Evolutionary conservation across 1,140 invertebrate species (phyloP), one percentile per base, ranked within the genome.

Genomic region (Lepidurus couesii): DNA sequence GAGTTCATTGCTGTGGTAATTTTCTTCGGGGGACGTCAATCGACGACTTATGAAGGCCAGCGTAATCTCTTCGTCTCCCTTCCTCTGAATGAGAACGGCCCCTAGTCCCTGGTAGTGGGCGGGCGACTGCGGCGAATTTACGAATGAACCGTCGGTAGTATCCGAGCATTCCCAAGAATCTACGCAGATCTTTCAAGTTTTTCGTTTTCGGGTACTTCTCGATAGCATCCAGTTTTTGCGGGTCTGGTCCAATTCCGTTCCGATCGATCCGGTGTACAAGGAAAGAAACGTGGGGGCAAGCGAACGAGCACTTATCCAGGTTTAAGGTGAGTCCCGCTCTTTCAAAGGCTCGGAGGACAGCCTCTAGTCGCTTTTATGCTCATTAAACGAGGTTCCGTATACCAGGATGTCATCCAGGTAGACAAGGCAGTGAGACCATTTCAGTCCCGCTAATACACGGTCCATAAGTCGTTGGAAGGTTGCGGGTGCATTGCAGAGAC

Each of bases 401-500:
- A 65, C 11, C 7, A 73, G 26, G 4, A 80, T 4, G n/a, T 77
- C 76, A 79, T 87, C 86, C 75, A 83, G 75, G 80, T 80, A 83
- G n/a, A 45, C 81, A 10, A 82, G 75, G 26, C 77, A 83, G 75
- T 47, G 77, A 26, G 79, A 80, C 79, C 81, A 79, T 53, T 81
- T 79, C 5, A 83, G 44, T 34, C 78, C 78, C 7, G 80, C 53
- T 8, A 85, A 81, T 7, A 86, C 80, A 8, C 79, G 80, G 44
- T 84, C 83, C 21, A 87, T 85, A 8, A 85, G 81, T 73, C 82
- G 78, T 79, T 86, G 53, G 53, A 26, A 26, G 26, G 26, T 26
- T 26, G 26, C 26, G 26, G 26, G 26, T 1, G 26, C 26, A 26
- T 26, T 26, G 26, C 26, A 26, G 26, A 26, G 26, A 26, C 26